Evolutionary conservation across 2,113 vertebrate genomes (phyloP), one percentile per base, ranked within the genome.

Genomic region (Cairina moschata): DNA sequence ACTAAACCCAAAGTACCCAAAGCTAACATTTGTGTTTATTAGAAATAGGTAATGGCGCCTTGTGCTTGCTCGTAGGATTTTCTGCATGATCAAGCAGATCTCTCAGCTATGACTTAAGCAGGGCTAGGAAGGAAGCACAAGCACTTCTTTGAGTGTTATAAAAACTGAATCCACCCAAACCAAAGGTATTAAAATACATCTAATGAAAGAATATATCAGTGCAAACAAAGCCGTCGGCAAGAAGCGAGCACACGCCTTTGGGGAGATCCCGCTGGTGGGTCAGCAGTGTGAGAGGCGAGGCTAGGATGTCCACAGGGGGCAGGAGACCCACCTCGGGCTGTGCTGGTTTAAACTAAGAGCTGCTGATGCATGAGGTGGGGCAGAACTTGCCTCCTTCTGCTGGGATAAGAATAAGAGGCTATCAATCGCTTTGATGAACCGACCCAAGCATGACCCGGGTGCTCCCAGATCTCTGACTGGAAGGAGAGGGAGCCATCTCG

Each of bases 371-470:
- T 9, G 31, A 54, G 31, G 6, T 17, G 5, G 18, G 7, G 22
- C n/a, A 69, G 69, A 54, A 8, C 52, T 79, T 92, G 11, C 28
- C 20, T 86, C 14, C 18, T 40, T 65, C 32, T 44, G 13, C n/a
- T 78, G 58, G 32, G 40, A 25, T 40, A 55, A 52, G 36, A 48
- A 20, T 78, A 67, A 0, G 1, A n/a, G 38, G 34, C 65, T 91
- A 6, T 28, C 32, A 25, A 1, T 2, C 4, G 46, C 46, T 79
- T 74, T 71, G 74, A 4, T 83, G 21, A 40, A 40, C 23, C 22
- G 22, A 20, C 46, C 4, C 18, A 38, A 1, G 18, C 0, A 0
- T 52, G 60, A 78, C 32, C n/a, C 1, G 0, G 8, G 18, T 90
- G 60, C 13, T 90, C 17, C 13, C 32, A 40, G 7, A 9, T 22